Percentiles rank a stretch among this genome's conserved stretches.
These are phyloP conservation scores for Ictidomys tridecemlineatus DNA, from an alignment of 2,113 vertebrate species.

Conservation along the genomic window DNA sequence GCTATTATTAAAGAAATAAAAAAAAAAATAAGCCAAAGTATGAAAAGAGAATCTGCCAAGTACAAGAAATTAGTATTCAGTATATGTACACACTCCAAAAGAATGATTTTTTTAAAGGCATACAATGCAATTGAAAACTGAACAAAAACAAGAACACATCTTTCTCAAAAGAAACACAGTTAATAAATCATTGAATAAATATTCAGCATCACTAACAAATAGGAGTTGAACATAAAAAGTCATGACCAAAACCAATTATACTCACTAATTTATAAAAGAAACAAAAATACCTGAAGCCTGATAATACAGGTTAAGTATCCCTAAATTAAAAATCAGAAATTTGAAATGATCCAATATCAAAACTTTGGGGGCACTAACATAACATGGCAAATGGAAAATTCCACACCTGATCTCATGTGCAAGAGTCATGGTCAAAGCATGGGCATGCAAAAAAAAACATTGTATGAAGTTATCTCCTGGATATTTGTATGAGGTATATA, in stretches of 20 bases:
- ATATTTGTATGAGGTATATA: neutral
- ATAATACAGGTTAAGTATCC: neutral
- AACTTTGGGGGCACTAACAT: neutral
- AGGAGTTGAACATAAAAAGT: constrained; percentile 7
- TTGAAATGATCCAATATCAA: neutral
- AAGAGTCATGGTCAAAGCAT: neutral
- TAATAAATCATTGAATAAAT: constrained; percentile 17
- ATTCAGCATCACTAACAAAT: neutral
- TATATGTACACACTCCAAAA: neutral
- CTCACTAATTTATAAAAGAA: neutral
- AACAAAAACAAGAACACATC: constrained; percentile 27
- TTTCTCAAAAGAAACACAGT: constrained; percentile 16
- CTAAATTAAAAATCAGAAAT: neutral
- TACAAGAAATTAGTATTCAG: neutral
- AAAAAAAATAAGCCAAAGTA: neutral
- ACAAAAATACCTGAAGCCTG: neutral
- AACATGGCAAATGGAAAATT: neutral
- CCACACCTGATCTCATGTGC: neutral
- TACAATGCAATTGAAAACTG: constrained; percentile 6
- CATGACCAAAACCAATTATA: neutral
- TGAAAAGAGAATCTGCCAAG: constrained; percentile 21
- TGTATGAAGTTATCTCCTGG: neutral
- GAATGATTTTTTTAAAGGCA: neutral
- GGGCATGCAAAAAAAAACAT: neutral
- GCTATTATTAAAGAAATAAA: constrained; percentile 5